A percentile compares a stretch with the other conserved stretches of the same genome.
phyloP scores from a whole-genome alignment of 1,140 invertebrate genomes.

The Battus philenor region DNA sequence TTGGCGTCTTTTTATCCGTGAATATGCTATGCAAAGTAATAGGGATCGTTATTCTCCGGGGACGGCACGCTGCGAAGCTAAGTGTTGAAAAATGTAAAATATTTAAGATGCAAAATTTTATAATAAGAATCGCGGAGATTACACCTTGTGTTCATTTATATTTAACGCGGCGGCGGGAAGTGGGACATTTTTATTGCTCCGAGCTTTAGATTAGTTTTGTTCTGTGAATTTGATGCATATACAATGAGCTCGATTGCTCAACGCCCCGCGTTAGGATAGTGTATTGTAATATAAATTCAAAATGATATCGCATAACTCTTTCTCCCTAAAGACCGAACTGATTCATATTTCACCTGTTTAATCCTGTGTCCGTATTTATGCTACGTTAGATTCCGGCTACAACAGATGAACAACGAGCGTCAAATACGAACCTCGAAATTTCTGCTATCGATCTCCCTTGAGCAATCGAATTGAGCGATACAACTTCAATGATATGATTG shows the following conservation, averaged over 20 bases:
- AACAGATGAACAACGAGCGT: background rate
- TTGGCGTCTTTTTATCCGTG: slow-evolving; percentile 1
- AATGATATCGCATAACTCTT: slow-evolving; percentile 41
- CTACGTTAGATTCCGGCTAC: background rate
- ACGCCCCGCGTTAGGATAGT: slow-evolving; percentile 44
- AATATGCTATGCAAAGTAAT: slow-evolving; percentile 47
- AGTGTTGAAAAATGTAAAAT: slow-evolving; percentile 61
- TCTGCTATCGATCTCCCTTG: slow-evolving; percentile 8
- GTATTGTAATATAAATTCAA: slow-evolving; percentile 60
- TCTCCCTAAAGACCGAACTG: slow-evolving; percentile 9
- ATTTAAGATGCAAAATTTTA: slow-evolving; percentile 67
- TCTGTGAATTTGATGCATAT: slow-evolving; percentile 74
- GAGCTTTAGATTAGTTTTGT: slow-evolving; percentile 72
- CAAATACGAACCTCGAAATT: background rate
- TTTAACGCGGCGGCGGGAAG: slow-evolving; percentile 57
- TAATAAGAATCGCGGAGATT: slow-evolving; percentile 69
- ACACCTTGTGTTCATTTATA: slow-evolving; percentile 71
- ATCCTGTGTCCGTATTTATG: background rate
- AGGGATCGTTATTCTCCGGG: slow-evolving; percentile 40
- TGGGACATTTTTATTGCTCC: slow-evolving; percentile 71
- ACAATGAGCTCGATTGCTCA: slow-evolving; percentile 72
- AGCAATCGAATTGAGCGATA: background rate
- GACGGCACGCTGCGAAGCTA: slow-evolving; percentile 32
- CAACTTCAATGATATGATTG: background rate
- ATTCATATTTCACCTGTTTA: slow-evolving; percentile 3